These are phyloP conservation scores for Sphecodes monilicornis DNA, from an alignment of 2,888 invertebrate species.

Conservation along the genomic window DNA sequence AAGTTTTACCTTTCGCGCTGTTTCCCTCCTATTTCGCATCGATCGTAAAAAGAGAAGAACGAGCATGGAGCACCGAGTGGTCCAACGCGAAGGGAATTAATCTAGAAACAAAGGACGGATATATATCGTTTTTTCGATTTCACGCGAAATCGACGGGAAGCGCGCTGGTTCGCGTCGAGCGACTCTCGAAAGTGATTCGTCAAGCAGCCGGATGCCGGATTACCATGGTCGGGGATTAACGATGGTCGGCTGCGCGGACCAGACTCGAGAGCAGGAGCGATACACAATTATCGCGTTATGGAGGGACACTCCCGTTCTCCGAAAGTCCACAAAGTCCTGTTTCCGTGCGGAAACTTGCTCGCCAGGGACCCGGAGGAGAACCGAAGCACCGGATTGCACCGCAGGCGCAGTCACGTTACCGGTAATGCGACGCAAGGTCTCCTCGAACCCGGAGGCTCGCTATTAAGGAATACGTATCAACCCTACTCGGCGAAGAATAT, in stretches of 20 bases:
- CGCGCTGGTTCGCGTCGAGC: not conserved
- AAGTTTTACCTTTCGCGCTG: not conserved
- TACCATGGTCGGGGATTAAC: conserved; percentile 7
- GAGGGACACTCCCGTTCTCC: conserved; percentile 28
- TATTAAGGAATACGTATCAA: conserved; percentile 59
- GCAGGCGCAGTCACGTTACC: conserved; percentile 59
- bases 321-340: conserved; percentile 45
- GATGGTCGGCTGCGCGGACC: not conserved
- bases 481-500: conserved; percentile 31
- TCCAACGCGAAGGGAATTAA: not conserved
- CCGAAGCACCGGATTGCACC: conserved; percentile 30
- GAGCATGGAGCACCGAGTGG: not conserved
- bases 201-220: not conserved
- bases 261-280: not conserved
- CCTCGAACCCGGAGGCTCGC: conserved; percentile 27
- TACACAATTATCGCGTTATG: conserved; percentile 49
- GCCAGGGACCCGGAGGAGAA: not conserved
- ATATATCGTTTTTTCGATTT: conserved; percentile 20
- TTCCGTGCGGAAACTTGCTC: conserved; percentile 45
- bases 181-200: conserved; percentile 14
- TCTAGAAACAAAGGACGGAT: not conserved
- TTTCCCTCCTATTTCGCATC: not conserved
- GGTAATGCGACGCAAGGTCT: conserved; percentile 51
- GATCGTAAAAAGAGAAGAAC: not conserved
- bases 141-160: conserved; percentile 2